Percentiles rank a stretch among this genome's conserved stretches.
These are phyloP conservation scores for Paralichthys olivaceus DNA, from an alignment of 2,113 vertebrate species.

Conservation along the genomic window DNA sequence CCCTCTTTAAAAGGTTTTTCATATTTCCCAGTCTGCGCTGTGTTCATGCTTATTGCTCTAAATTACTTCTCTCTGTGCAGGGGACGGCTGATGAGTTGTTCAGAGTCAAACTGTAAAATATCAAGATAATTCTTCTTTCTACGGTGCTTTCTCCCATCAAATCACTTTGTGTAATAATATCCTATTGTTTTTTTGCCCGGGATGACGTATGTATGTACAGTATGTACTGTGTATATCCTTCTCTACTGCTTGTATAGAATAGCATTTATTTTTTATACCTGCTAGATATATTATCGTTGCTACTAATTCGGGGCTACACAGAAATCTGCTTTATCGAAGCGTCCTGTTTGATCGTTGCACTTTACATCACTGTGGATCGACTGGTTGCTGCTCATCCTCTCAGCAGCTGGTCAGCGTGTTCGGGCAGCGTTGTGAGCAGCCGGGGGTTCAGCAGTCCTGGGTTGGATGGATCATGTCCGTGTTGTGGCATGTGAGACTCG, in stretches of 20 bases:
- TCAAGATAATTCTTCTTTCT: constrained; percentile 8
- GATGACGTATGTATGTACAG: constrained; percentile 51
- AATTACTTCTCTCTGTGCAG: constrained; percentile 16
- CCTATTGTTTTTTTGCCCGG: constrained; percentile 27
- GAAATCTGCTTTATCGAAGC: constrained; percentile 44
- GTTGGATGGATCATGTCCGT: background rate
- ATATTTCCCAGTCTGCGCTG: background rate
- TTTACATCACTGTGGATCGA: constrained; percentile 63
- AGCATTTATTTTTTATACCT: constrained; percentile 77
- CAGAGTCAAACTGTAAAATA: background rate
- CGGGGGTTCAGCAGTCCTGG: constrained; percentile 24
- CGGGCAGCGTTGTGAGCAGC: constrained; percentile 30
- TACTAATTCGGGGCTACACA: constrained; percentile 49
- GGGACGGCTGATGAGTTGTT: constrained; percentile 11
- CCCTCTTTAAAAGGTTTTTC: constrained; percentile 6
- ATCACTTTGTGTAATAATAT: constrained; percentile 22
- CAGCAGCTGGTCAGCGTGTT: constrained; percentile 22
- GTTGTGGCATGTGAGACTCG: constrained; percentile 7
- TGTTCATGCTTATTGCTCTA: constrained; percentile 17
- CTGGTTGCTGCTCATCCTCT: constrained; percentile 25
- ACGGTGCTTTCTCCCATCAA: constrained; percentile 10
- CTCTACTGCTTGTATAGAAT: constrained; percentile 74
- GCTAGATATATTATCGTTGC: constrained; percentile 51
- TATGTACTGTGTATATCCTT: constrained; percentile 52
- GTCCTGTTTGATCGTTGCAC: constrained; percentile 63